These are phyloP conservation scores for Andrena praecox DNA, from an alignment of 2,888 invertebrate species.

Conservation along the genomic window DNA sequence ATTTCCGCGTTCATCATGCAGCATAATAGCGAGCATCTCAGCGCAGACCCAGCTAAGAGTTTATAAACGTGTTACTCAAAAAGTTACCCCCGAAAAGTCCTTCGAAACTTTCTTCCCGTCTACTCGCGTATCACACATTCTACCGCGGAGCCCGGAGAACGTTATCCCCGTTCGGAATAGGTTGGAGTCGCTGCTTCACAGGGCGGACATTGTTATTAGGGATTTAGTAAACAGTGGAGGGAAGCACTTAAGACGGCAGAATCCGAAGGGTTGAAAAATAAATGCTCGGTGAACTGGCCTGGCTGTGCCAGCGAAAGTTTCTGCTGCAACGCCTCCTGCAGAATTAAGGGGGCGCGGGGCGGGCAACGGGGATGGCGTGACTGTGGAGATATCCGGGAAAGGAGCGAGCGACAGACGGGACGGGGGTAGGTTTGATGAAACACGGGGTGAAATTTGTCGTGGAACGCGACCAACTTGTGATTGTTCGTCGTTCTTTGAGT, in stretches of 20 bases:
- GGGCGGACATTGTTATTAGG: conserved; percentile 66
- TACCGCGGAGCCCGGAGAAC: not conserved
- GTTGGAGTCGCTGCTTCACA: conserved; percentile 53
- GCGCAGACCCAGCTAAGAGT: conserved; percentile 32
- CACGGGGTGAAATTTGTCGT: conserved; percentile 56
- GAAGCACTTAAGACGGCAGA: conserved; percentile 12
- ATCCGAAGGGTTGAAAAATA: conserved; percentile 61
- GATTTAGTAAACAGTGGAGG: conserved; percentile 62
- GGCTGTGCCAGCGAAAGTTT: conserved; percentile 75
- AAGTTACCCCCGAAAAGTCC: conserved; percentile 52
- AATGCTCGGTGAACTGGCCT: conserved; percentile 48
- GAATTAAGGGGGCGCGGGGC: conserved; percentile 46
- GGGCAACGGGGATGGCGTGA: not conserved
- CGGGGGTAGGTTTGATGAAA: conserved; percentile 42
- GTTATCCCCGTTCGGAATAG: conserved; percentile 45
- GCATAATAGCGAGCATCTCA: conserved; percentile 32
- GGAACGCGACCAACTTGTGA: conserved; percentile 54
- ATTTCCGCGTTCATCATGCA: conserved; percentile 41
- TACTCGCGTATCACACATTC: conserved; percentile 24
- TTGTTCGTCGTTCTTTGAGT: conserved; percentile 18
- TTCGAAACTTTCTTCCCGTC: conserved; percentile 23
- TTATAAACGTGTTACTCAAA: conserved; percentile 63
- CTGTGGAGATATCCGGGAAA: conserved; percentile 2
- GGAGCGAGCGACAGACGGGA: not conserved
- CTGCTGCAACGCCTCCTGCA: conserved; percentile 67